Conservation (phyloP, 2,797 vertebrate genomes). For the Eurystomus glaucurus region DNA sequence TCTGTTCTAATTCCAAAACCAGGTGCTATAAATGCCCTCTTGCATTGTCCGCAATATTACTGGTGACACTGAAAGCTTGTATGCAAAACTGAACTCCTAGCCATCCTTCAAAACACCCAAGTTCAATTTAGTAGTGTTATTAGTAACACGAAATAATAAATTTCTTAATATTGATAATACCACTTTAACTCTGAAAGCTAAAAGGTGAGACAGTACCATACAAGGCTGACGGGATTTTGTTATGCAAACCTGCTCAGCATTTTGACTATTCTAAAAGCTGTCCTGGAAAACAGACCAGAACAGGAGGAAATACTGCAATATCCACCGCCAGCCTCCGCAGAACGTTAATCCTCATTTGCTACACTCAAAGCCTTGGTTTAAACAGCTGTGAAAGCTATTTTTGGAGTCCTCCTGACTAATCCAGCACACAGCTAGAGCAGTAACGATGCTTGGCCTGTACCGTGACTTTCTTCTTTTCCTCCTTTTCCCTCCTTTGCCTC, state of each 20-base stretch:
- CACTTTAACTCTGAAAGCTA: not conserved
- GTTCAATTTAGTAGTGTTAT: not conserved
- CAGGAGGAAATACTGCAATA: constrained; percentile 40
- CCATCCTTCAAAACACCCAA: not conserved
- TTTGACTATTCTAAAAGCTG: constrained; percentile 12
- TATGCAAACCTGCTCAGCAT: not conserved
- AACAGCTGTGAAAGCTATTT: constrained; percentile 62
- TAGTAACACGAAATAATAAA: not conserved
- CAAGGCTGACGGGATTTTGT: not conserved
- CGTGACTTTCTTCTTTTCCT: not conserved
- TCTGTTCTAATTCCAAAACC: not conserved
- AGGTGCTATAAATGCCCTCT: not conserved
- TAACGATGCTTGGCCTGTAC: not conserved
- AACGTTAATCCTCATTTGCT: constrained; percentile 36
- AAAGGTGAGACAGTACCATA: not conserved
- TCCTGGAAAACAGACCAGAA: not conserved
- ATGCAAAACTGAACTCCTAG: not conserved
- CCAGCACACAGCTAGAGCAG: constrained; percentile 5
- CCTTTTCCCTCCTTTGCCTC: not conserved
- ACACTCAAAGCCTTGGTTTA: constrained; percentile 30
- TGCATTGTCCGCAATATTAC: not conserved
- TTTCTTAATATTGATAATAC: not conserved
- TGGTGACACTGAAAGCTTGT: not conserved
- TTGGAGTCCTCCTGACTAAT: constrained; percentile 49
- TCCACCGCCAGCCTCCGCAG: constrained; percentile 11